These are phyloP conservation scores for Anabas testudineus DNA, from an alignment of 2,797 vertebrate genomes.

Conservation along the genomic window DNA sequence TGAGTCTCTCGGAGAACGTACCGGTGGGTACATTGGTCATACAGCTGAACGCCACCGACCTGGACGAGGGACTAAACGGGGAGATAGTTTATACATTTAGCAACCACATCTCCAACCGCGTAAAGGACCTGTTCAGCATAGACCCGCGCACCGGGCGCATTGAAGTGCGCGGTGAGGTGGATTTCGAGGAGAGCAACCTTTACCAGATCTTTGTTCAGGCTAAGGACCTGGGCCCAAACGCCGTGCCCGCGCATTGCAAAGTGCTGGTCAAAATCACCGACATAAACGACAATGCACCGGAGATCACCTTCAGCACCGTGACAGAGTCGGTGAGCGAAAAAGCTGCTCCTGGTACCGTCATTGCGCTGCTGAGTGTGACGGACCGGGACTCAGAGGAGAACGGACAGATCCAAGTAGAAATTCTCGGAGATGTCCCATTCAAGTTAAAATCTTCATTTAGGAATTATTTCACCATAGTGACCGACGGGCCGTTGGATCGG, in stretches of 20 bases:
- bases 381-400: constrained; percentile 95
- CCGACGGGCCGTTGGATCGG: constrained; percentile 92
- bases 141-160: constrained; percentile 91
- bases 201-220: constrained; percentile 98
- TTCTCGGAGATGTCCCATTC: constrained; percentile 95
- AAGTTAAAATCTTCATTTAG: constrained; percentile 94
- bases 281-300: constrained; percentile 94
- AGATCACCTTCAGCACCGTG: constrained; percentile 97
- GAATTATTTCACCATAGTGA: constrained; percentile 96
- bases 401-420: constrained; percentile 94
- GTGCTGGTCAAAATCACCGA: constrained; percentile 93
- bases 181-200: constrained; percentile 94
- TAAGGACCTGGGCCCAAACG: constrained; percentile 96
- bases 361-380: constrained; percentile 95
- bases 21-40: constrained; percentile 92
- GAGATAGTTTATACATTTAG: constrained; percentile 97
- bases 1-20: constrained; percentile 92
- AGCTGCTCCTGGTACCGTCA: constrained; percentile 93
- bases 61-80: constrained; percentile 94
- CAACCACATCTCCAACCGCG: constrained; percentile 92
- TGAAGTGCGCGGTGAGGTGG: constrained; percentile 94
- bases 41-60: constrained; percentile 96
- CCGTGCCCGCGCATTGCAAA: constrained; percentile 96
- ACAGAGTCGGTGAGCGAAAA: constrained; percentile 95
- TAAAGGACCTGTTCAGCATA: constrained; percentile 93